Base-by-base conservation (phyloP, 1,140 invertebrate genomes). In the Philopotamus ludificatus region DNA sequence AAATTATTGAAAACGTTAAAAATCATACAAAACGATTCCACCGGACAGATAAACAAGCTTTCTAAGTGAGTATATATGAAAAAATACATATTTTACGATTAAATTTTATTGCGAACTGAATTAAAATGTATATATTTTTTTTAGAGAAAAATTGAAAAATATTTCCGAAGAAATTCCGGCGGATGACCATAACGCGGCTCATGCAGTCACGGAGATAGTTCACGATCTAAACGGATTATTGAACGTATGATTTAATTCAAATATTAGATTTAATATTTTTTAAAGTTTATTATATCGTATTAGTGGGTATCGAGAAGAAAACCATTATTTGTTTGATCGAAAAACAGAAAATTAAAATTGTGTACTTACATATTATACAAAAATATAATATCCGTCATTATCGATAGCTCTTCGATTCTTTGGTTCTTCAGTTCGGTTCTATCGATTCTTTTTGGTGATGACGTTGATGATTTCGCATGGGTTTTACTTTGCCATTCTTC, bases 1-100 rank as follows among this genome's bases (percentile, higher is more conserved):
- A 88, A 87, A 71, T 75, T 91, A 70, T 79, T 91, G 59, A 89
- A 89, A 71, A 88, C 91, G 47, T 78, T 91, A 67, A 79, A 86
- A 44, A 85, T 89, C 18, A 88, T 89, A 66, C 87, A 89, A 72
- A 87, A 85, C 68, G 86, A 88, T 66, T 84, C 82, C 82, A 71
- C 85, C 85, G 72, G 21, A 18, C 22, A 47, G 42, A 9, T 82
- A 83, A 65, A 87, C 22, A 84, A 77, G 47, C 71, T 72, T 55
- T 74, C 76, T 58, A 79, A 79, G 77, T 79, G 47, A 76, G 76
- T 74, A 63, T 61, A 55, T 41, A 25, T 50, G 1, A n/a, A 25
- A 53, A 53, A 25, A 25, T 25, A 23, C 8, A 12, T 16, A 7
- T 45, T 45, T 18, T 21, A 18, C 18, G 9, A 9, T 49, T 16